Percentiles rank a stretch among this genome's conserved stretches.
Evolutionary conservation across 2,888 invertebrate species (phyloP).

Genomic region (Listrodromus nycthemerus): DNA sequence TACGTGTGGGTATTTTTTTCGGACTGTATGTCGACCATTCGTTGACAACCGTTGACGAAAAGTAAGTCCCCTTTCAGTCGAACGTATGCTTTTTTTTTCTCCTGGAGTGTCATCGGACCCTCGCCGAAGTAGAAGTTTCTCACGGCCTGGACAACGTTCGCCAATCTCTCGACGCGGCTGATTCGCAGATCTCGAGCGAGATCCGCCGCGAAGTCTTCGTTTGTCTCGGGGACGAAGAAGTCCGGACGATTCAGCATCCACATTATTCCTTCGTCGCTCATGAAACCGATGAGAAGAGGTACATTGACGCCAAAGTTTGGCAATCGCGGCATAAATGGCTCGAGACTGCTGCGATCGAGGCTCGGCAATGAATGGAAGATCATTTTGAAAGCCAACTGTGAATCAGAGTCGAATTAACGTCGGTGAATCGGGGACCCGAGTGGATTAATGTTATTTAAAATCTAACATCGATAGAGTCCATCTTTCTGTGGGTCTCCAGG

Average conservation of each 20-base stretch:
- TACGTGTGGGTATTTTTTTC: conserved; percentile 85
- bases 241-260: not conserved
- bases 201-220: conserved; percentile 80
- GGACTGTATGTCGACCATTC: conserved; percentile 82
- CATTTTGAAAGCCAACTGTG: conserved; percentile 47
- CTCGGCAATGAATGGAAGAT: conserved; percentile 62
- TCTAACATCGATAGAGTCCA: conserved; percentile 69
- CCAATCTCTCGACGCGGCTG: conserved; percentile 73
- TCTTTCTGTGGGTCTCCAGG: conserved; percentile 73
- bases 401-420: conserved; percentile 4
- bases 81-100: conserved; percentile 83
- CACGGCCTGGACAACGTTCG: conserved; percentile 80
- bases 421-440: no score
- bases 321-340: conserved; percentile 76
- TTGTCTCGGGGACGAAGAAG: conserved; percentile 45
- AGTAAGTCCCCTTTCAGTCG: conserved; percentile 86
- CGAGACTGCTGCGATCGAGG: conserved; percentile 61
- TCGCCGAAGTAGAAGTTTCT: conserved; percentile 85
- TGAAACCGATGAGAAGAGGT: conserved; percentile 85
- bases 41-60: conserved; percentile 84
- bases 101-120: conserved; percentile 76
- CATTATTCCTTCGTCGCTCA: conserved; percentile 85
- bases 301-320: conserved; percentile 83
- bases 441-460: not conserved
- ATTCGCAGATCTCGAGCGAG: conserved; percentile 82